Percentiles rank a stretch among this genome's conserved stretches.
Evolutionary conservation across 1,140 invertebrate genomes (phyloP).

Genomic region (Leptoteleia sp.): DNA sequence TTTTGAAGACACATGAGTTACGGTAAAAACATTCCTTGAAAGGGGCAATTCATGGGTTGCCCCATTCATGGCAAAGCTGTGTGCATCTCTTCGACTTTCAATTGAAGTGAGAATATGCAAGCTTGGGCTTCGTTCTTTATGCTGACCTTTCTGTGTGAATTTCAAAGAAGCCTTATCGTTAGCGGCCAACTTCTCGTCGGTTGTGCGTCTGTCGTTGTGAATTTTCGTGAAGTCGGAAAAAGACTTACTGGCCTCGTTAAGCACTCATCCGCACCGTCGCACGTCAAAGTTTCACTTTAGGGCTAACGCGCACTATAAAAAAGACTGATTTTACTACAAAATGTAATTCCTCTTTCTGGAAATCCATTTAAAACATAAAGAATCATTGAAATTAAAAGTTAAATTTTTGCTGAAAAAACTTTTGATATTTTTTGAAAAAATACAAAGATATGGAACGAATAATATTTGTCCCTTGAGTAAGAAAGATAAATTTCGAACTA

Average conservation of each 20-base stretch:
- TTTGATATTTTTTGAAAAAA: too few species aligned
- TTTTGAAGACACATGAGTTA: constrained; percentile 21
- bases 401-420: too few species aligned
- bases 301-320: too few species aligned
- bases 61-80: constrained; percentile 5
- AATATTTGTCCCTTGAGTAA: too few species aligned
- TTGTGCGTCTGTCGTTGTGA: constrained; percentile 19
- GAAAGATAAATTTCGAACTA: too few species aligned
- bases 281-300: constrained; percentile 49
- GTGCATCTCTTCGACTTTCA: constrained; percentile 41
- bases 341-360: too few species aligned
- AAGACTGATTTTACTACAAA: too few species aligned
- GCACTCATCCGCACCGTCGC: constrained; percentile 41
- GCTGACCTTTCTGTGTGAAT: constrained; percentile 37
- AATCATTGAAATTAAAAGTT: too few species aligned
- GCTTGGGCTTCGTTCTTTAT: constrained; percentile 26
- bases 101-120: constrained; percentile 34
- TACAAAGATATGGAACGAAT: too few species aligned
- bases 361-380: too few species aligned
- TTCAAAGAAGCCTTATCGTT: constrained; percentile 52
- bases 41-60: constrained; percentile 10
- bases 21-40: constrained; percentile 27
- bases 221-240: constrained; percentile 47
- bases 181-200: constrained; percentile 20
- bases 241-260: constrained; percentile 50